Percentiles rank a stretch among this genome's conserved stretches.
Evolutionary conservation across 2,797 vertebrate genomes (phyloP).

Genomic region (Micromesistius poutassou): DNA sequence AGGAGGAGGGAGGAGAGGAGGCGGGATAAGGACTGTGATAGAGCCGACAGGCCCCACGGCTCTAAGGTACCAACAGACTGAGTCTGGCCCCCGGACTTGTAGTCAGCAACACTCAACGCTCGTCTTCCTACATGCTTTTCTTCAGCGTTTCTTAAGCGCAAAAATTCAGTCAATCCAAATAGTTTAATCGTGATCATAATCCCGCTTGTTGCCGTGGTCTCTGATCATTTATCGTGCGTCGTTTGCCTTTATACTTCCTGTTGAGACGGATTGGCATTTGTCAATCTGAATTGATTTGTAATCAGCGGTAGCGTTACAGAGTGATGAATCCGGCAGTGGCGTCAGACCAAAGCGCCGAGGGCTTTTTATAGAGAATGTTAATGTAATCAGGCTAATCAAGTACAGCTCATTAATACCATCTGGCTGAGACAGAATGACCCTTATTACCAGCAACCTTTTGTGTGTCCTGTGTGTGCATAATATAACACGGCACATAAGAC

Average conservation of each 20-base stretch:
- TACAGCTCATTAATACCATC: background rate
- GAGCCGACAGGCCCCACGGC: constrained; percentile 73
- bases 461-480: background rate
- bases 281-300: background rate
- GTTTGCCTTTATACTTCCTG: background rate
- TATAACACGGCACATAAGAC: no score
- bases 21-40: constrained; percentile 84
- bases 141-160: background rate
- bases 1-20: constrained; percentile 93
- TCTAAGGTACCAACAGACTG: constrained; percentile 78
- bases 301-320: background rate
- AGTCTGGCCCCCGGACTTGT: background rate
- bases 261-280: background rate
- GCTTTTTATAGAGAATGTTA: background rate
- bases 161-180: background rate
- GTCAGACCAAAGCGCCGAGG: background rate
- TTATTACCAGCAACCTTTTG: background rate
- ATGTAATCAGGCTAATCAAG: background rate
- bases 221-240: background rate
- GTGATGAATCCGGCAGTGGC: background rate
- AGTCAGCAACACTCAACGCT: background rate
- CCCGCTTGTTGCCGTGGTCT: background rate
- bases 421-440: background rate
- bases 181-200: background rate
- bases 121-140: background rate